These are phyloP conservation scores for Apogon hyalosoma DNA, from an alignment of 2,797 vertebrate genomes.

Conservation along the genomic window DNA sequence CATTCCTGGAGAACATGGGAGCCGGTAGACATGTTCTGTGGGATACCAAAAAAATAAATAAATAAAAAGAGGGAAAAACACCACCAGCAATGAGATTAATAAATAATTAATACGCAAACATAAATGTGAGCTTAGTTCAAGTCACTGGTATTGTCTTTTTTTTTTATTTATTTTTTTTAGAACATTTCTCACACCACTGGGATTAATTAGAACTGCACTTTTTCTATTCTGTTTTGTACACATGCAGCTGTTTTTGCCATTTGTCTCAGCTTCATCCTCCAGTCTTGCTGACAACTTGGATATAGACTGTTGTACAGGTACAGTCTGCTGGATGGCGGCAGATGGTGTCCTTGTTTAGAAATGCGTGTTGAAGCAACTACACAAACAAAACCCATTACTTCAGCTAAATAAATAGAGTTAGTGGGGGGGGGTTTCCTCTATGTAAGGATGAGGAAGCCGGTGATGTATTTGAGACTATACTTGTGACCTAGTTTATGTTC, in stretches of 20 bases:
- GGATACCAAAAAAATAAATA: slow-evolving; percentile 13
- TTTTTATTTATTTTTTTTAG: too few relatives aligned
- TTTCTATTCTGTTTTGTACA: neutral
- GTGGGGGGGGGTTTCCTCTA: slow-evolving; percentile 32
- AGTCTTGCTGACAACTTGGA: slow-evolving; percentile 30
- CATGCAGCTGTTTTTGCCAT: neutral
- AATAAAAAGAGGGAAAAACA: slow-evolving; percentile 1
- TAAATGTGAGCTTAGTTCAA: neutral
- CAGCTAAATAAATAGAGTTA: slow-evolving; percentile 69
- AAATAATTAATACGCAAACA: neutral
- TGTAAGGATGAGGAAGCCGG: slow-evolving; percentile 52
- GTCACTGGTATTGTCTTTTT: too few relatives aligned
- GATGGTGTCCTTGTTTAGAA: slow-evolving; percentile 67
- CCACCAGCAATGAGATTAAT: neutral
- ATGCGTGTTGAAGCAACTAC: slow-evolving; percentile 45
- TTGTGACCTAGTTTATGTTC: slow-evolving; percentile 57
- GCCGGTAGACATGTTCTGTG: slow-evolving; percentile 91
- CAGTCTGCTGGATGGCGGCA: slow-evolving; percentile 50
- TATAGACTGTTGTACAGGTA: slow-evolving; percentile 52
- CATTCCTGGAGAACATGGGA: slow-evolving; percentile 97
- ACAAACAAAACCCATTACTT: slow-evolving; percentile 67
- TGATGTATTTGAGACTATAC: slow-evolving; percentile 41
- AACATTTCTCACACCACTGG: neutral
- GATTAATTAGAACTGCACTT: neutral
- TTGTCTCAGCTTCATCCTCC: slow-evolving; percentile 16